Evolutionary conservation across 2,888 invertebrate species (phyloP).

Genomic region (Xylota segnis): DNA sequence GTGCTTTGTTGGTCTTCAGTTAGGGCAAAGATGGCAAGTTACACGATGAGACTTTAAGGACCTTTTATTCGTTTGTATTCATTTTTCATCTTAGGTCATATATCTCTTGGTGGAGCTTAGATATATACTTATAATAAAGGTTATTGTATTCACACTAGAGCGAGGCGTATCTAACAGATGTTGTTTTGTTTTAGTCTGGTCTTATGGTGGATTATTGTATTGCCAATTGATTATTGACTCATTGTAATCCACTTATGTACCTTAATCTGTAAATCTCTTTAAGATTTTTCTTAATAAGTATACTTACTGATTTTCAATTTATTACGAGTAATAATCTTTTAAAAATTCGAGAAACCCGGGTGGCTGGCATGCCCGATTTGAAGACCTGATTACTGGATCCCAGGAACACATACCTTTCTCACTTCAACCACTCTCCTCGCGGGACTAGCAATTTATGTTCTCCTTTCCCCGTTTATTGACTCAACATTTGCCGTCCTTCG

Average conservation of each 20-base stretch:
- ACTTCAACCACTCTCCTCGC: too few species aligned
- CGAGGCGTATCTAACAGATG: background rate
- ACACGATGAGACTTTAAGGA: background rate
- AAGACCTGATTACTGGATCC: too few species aligned
- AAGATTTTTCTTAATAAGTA: too few species aligned
- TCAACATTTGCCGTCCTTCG: too few species aligned
- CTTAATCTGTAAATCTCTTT: background rate
- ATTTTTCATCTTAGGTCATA: conserved; percentile 15
- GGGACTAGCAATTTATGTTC: too few species aligned
- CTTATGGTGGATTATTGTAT: background rate
- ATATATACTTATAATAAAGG: background rate
- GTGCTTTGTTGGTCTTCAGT: conserved; percentile 7
- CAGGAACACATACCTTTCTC: too few species aligned
- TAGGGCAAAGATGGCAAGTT: background rate
- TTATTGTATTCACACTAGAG: background rate
- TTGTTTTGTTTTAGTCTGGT: background rate
- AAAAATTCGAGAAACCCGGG: too few species aligned
- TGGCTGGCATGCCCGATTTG: too few species aligned
- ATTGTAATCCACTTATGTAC: background rate
- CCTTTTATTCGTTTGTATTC: conserved; percentile 3
- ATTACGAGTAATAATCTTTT: too few species aligned
- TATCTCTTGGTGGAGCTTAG: background rate
- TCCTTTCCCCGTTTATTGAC: too few species aligned
- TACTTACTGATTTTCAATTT: too few species aligned
- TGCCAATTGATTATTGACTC: background rate